Conservation (phyloP, 2,113 vertebrate species). For the Podilymbus podiceps region DNA sequence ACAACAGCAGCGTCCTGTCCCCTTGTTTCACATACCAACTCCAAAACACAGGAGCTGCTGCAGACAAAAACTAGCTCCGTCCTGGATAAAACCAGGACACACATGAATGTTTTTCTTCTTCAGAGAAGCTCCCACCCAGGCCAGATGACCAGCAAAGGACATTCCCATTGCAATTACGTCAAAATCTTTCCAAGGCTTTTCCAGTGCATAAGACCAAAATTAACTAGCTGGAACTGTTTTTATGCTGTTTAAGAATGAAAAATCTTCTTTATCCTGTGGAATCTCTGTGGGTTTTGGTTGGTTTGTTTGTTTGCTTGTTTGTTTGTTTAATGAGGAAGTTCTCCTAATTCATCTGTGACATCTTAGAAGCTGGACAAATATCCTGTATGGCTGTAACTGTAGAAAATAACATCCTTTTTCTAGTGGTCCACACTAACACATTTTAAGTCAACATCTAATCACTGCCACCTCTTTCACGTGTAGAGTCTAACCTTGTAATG, state of each 20-base stretch:
- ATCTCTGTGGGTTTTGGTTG: background rate
- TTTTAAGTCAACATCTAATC: background rate
- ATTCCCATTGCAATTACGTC: background rate
- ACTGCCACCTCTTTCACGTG: background rate
- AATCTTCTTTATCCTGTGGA: background rate
- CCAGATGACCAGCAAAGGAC: background rate
- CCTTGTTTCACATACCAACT: no score
- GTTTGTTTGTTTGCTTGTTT: background rate
- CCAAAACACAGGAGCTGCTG: no score
- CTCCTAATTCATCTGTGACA: background rate
- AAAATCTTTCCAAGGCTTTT: background rate
- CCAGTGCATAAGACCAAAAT: background rate
- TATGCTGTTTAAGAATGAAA: background rate
- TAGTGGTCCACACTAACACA: background rate
- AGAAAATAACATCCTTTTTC: background rate
- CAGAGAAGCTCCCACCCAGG: background rate
- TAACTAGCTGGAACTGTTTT: background rate
- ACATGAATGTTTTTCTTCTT: background rate
- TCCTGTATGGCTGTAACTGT: background rate
- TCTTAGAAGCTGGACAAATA: background rate
- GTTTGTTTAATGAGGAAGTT: background rate
- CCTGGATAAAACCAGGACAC: no score
- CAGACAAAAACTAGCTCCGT: no score
- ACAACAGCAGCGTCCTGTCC: no score
- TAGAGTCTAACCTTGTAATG: background rate